Base-by-base conservation (phyloP, 2,888 invertebrate genomes). In the Drosophila falleni region DNA sequence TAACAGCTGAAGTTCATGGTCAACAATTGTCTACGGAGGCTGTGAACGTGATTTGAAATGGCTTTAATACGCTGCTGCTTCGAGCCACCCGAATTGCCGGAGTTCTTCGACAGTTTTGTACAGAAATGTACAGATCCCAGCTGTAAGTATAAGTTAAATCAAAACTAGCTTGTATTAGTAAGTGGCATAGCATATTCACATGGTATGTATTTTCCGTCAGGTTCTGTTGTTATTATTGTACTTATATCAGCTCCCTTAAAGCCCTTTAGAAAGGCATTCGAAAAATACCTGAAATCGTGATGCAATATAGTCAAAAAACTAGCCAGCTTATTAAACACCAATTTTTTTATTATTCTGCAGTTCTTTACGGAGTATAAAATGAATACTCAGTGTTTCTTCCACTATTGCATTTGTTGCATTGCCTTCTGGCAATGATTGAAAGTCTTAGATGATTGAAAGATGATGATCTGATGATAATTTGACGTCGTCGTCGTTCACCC, bases 121-220 rank as follows among this genome's bases (percentile, higher is more conserved):
- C 95, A 96, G 93, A 97, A 96, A 93, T 97, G 97, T 91, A 96
- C 96, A 49, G 96, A 96, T 93, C 95, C 96, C 64, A 95, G 96
- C 90, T 97, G 96, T 97, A 94, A 96, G 97, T 96, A 93, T 31
- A 26, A 10, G 15, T 10, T n/a, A 8, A 61, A 13, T 29, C 5
- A 11, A n/a, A 31, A 37, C n/a, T n/a, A 37, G 5, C 13, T n/a
- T 0, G 5, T 35, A 29, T 1, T 8, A 1, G 8, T 29, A n/a
- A 78, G 29, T 1, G 80, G 62, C 10, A 78, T 68, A 4, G 81
- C 77, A n/a, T 49, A 4, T 29, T 71, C 54, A 16, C 58, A 56
- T 3, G 87, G 78, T 33, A 56, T 58, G 42, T 72, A 66, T 8
- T 16, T 35, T 13, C 26, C 37, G 26, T 16, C 9, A 3, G 5